These are phyloP conservation scores for Thalassarche chlororhynchos DNA, from an alignment of 2,113 vertebrate species.

Conservation along the genomic window DNA sequence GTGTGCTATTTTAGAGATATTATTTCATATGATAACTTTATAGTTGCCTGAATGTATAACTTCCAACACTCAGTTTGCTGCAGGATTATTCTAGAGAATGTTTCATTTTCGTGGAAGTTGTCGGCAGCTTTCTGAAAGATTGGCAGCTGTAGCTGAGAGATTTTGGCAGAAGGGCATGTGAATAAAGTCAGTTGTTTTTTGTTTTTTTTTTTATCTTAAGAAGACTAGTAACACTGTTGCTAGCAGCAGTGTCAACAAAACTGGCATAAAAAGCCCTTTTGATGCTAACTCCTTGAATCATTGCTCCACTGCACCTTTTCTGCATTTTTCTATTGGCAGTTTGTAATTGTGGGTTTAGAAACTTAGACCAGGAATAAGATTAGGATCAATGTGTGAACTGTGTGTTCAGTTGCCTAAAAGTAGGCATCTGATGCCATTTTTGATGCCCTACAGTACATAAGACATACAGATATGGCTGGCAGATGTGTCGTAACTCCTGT, in stretches of 20 bases:
- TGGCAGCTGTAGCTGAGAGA: neutral
- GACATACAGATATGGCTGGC: neutral
- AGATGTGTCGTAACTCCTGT: neutral
- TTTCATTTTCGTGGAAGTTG: neutral
- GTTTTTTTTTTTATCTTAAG: neutral
- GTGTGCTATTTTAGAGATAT: neutral
- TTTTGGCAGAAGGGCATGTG: neutral
- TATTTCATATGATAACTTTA: neutral
- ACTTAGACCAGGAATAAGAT: neutral
- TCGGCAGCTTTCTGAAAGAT: neutral
- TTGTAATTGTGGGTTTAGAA: neutral
- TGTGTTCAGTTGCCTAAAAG: neutral
- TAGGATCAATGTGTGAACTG: neutral
- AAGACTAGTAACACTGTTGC: neutral
- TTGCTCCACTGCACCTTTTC: neutral
- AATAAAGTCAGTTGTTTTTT: neutral
- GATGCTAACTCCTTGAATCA: neutral
- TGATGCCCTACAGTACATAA: fast-evolving
- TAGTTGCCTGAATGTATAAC: neutral
- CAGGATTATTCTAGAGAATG: neutral
- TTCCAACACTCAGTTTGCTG: neutral
- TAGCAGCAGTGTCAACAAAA: neutral
- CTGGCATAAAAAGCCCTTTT: neutral
- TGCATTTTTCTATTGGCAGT: neutral
- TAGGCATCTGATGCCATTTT: neutral